Evolutionary conservation across 2,888 invertebrate genomes (phyloP), one percentile per base, ranked within the genome.

Genomic region (Phytoseiulus persimilis): DNA sequence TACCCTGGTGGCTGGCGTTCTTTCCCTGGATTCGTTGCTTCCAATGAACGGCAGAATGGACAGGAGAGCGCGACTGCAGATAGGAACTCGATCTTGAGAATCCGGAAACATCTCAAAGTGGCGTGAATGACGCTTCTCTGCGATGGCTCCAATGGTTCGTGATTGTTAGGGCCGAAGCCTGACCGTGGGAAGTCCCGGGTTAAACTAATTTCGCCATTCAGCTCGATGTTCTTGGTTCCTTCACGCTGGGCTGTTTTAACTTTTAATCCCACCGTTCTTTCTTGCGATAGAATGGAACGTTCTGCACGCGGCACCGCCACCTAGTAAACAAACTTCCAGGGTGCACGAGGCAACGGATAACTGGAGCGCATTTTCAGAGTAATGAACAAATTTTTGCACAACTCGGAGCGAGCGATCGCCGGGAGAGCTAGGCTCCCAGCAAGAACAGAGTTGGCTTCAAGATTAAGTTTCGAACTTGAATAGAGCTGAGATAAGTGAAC

Each of bases 401-500:
- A 28, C 28, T 65, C 65, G 18, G 2, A 65, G 18, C 14, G 65
- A 65, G 5, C 65, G 65, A 18, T 23, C 65, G 28, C 5, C 65
- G 65, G 28, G 65, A 6, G 65, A 28, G 65, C 28, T 2, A 14
- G 18, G 65, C 11, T 65, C 18, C 65, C 9, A 6, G 65, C 65
- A 65, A 65, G 65, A 65, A 65, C 65, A 3, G 65, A 6, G 65
- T 65, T 65, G 65, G 65, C 65, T 65, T 65, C 65, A 65, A 65
- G 65, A 65, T 65, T 65, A 65, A 65, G 65, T 65, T 65, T 65
- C 65, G 65, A 65, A 65, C 65, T 65, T 65, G 65, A 65, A 65
- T 65, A 65, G 65, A 65, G 65, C 18, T 65, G 65, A 65, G 65
- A 65, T 65, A 65, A 65, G 65, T 65, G 65, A 65, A 65, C 65